Percentiles rank a stretch among this genome's conserved stretches.
Conservation (phyloP, 2,113 vertebrate genomes). For the Catharus minimus region DNA sequence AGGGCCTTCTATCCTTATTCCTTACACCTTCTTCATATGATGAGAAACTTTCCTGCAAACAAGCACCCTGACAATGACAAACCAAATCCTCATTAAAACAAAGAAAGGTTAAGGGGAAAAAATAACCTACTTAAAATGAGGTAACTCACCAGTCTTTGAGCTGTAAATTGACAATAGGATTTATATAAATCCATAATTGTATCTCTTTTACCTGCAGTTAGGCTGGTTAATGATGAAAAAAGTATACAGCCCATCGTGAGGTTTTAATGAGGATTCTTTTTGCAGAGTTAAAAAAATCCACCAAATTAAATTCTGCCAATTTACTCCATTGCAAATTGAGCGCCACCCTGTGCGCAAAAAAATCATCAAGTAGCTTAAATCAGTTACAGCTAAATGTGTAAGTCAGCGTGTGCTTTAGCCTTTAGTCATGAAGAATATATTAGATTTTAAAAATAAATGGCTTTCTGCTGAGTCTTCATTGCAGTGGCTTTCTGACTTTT, state of each 20-base stretch:
- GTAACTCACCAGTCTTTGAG: constrained; percentile 87
- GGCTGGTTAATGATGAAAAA: constrained; percentile 91
- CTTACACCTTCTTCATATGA: constrained; percentile 55
- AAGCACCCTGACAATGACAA: constrained; percentile 75
- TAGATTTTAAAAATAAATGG: constrained; percentile 95
- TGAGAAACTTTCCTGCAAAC: constrained; percentile 75
- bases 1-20: constrained; percentile 31
- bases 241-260: constrained; percentile 82
- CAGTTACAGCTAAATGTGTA: constrained; percentile 91
- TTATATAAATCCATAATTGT: constrained; percentile 96
- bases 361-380: constrained; percentile 86
- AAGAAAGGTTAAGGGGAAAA: constrained; percentile 83
- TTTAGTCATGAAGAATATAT: constrained; percentile 88
- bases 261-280: constrained; percentile 97
- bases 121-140: constrained; percentile 85
- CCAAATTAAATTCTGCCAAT: constrained; percentile 98
- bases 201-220: constrained; percentile 94
- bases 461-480: constrained; percentile 88
- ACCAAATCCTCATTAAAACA: constrained; percentile 92
- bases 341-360: constrained; percentile 88
- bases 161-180: constrained; percentile 96
- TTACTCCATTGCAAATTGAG: constrained; percentile 90
- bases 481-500: constrained; percentile 88
- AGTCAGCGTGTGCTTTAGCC: constrained; percentile 90
- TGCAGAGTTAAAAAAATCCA: constrained; percentile 92